Evolutionary conservation across 1,140 invertebrate species (phyloP).

Genomic region (Drosophila oshimai): DNA sequence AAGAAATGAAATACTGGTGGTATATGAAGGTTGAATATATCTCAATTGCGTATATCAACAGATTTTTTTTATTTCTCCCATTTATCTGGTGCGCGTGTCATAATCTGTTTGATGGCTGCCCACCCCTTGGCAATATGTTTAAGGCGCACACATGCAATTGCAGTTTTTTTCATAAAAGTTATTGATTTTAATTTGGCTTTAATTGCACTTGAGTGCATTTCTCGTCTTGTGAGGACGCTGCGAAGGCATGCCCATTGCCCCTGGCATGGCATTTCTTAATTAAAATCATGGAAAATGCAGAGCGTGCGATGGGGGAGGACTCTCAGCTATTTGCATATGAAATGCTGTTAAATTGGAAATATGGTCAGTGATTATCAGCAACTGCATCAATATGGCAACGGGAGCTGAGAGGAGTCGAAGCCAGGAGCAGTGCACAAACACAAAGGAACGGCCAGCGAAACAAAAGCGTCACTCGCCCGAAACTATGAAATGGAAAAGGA

Average conservation of each 20-base stretch:
- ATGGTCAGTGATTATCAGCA: constrained; percentile 53
- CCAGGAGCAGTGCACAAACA: not conserved
- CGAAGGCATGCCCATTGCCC: constrained; percentile 27
- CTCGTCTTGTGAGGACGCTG: constrained; percentile 23
- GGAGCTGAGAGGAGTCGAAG: constrained; percentile 1
- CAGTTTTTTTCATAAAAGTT: constrained; percentile 57
- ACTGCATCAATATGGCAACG: constrained; percentile 33
- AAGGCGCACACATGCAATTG: constrained; percentile 1
- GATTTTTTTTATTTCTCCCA: constrained; percentile 9
- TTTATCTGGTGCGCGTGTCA: constrained; percentile 46
- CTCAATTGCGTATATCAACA: constrained; percentile 69
- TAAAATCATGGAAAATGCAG: constrained; percentile 62
- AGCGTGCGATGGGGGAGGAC: constrained; percentile 4
- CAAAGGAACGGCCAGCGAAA: constrained; percentile 21
- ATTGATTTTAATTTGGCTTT: constrained; percentile 78
- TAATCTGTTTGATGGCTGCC: constrained; percentile 69
- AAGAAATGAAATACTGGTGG: constrained; percentile 19
- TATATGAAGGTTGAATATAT: constrained; percentile 29
- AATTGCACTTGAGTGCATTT: constrained; percentile 74
- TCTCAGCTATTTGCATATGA: constrained; percentile 48
- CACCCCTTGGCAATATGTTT: not conserved
- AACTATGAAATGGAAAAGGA: constrained; percentile 57
- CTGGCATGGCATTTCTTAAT: constrained; percentile 68
- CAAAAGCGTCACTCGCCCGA: constrained; percentile 28
- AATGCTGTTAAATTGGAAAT: constrained; percentile 53